Evolutionary conservation across 1,140 invertebrate species (phyloP).

Genomic region (Bombus cullumanus): DNA sequence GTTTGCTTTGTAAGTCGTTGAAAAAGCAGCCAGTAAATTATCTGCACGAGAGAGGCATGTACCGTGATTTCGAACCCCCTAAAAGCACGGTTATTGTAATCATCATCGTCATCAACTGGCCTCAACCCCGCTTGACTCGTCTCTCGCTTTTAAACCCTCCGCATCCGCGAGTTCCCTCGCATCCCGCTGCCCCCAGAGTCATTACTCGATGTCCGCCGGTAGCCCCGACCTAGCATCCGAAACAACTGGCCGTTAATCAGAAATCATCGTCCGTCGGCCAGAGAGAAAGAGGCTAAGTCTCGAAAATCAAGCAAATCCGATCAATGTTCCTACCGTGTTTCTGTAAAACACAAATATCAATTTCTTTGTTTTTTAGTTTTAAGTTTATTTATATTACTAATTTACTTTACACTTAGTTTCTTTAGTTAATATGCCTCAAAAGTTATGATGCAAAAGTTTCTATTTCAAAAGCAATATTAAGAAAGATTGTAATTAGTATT

Average conservation of each 20-base stretch:
- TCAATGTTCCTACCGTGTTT: not conserved
- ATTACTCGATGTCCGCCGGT: conserved; percentile 82
- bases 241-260: conserved; percentile 83
- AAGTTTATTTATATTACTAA: not conserved
- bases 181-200: conserved; percentile 79
- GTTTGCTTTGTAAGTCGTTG: conserved; percentile 36
- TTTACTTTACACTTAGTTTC: not conserved
- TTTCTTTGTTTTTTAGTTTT: not conserved
- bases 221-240: conserved; percentile 77
- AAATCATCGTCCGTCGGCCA: conserved; percentile 78
- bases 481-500: too few species aligned
- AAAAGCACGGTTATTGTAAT: conserved; percentile 79
- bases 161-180: conserved; percentile 71
- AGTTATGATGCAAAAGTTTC: not conserved
- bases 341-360: not conserved
- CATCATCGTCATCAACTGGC: conserved; percentile 74
- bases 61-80: conserved; percentile 70
- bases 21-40: conserved; percentile 44
- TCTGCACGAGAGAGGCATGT: conserved; percentile 33
- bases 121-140: conserved; percentile 53
- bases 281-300: conserved; percentile 59
- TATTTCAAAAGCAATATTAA: not conserved
- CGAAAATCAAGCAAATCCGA: conserved; percentile 60
- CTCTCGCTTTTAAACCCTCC: conserved; percentile 54
- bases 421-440: not conserved